Conservation (phyloP, 2,113 vertebrate species). For the Prolemur simus region DNA sequence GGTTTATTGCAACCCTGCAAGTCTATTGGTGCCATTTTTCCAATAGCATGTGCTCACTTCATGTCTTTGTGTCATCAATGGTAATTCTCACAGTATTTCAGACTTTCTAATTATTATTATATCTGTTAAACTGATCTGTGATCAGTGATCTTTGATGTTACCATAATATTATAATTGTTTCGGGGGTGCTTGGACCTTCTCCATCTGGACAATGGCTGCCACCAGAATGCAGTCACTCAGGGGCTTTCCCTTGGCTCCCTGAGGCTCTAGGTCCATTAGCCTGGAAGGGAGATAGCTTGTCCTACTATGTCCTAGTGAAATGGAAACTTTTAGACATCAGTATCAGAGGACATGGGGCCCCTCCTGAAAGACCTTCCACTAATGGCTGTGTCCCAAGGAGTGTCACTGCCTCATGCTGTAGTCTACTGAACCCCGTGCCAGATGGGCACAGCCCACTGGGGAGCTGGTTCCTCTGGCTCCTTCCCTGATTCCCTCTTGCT, state of each 20-base stretch:
- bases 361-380: background rate
- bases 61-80: background rate
- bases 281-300: background rate
- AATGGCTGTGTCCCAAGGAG: background rate
- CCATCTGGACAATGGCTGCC: background rate
- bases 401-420: background rate
- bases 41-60: background rate
- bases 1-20: background rate
- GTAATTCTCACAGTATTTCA: background rate
- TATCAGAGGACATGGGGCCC: accelerated
- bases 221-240: background rate
- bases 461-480: background rate
- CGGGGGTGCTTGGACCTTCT: background rate
- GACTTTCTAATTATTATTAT: background rate
- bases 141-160: background rate
- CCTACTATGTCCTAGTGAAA: background rate
- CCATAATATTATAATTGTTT: background rate
- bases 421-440: background rate
- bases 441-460: background rate
- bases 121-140: background rate
- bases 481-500: background rate
- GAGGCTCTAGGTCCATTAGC: background rate
- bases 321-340: background rate
- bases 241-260: background rate
- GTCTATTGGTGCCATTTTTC: background rate